Evolutionary conservation across 2,888 invertebrate species (phyloP).

Genomic region (Dryadula phaetusa): DNA sequence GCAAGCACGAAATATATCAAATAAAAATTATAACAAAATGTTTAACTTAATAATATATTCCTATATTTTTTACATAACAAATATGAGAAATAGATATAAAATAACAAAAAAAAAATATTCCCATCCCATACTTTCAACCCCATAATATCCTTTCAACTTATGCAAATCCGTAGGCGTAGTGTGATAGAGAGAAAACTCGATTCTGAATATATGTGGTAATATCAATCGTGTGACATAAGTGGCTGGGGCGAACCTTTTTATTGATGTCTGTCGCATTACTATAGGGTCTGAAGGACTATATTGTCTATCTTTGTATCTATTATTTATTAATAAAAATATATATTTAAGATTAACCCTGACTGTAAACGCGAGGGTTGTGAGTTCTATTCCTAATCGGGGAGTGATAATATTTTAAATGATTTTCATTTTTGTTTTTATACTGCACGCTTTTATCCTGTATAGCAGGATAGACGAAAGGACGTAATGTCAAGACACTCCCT

Average conservation of each 20-base stretch:
- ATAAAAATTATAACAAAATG: too few species aligned
- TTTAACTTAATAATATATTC: too few species aligned
- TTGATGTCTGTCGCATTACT: constrained; percentile 65
- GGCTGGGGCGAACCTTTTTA: constrained; percentile 64
- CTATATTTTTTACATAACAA: not conserved
- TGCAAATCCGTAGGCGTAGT: constrained; percentile 54
- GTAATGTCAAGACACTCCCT: too few species aligned
- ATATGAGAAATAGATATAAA: not conserved
- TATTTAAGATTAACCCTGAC: too few species aligned
- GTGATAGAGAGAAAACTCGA: constrained; percentile 60
- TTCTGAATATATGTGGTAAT: constrained; percentile 73
- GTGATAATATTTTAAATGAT: too few species aligned
- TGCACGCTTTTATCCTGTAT: too few species aligned
- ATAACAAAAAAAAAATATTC: not conserved
- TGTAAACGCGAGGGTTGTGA: too few species aligned
- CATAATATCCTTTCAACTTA: constrained; percentile 47
- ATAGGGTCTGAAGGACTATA: not conserved
- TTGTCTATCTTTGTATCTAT: too few species aligned
- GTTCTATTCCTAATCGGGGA: too few species aligned
- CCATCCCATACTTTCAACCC: not conserved
- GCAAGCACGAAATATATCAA: too few species aligned
- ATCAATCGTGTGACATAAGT: constrained; percentile 73
- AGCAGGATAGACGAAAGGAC: too few species aligned
- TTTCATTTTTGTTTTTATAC: too few species aligned
- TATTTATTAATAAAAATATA: not conserved